Evolutionary conservation across 2,888 invertebrate genomes (phyloP).

Genomic region (Apodemia hepburni): DNA sequence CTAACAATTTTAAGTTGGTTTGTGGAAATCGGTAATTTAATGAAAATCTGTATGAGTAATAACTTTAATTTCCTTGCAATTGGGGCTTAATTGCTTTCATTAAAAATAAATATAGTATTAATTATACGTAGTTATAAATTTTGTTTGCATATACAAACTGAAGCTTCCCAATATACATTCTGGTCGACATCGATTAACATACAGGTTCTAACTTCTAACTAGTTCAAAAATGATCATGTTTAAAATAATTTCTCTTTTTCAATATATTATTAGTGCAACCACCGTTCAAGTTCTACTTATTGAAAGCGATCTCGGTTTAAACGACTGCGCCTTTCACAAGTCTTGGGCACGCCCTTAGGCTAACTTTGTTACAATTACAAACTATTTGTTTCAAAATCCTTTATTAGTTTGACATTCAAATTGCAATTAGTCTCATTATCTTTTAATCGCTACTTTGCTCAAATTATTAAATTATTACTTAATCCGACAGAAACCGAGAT

Average conservation of each 20-base stretch:
- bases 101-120: too few relatives aligned
- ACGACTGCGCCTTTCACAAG: constrained; percentile 24
- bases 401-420: constrained; percentile 9
- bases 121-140: too few relatives aligned
- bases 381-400: constrained; percentile 4
- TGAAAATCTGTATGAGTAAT: too few relatives aligned
- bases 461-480: not conserved
- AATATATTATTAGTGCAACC: constrained; percentile 6
- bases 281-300: constrained; percentile 5
- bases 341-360: constrained; percentile 21
- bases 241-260: constrained; percentile 11
- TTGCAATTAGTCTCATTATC: not conserved
- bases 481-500: not conserved
- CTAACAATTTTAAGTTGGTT: too few relatives aligned
- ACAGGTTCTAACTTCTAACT: constrained; percentile 1
- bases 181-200: not conserved
- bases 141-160: too few relatives aligned
- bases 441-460: not conserved
- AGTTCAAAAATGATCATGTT: not conserved
- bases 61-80: too few relatives aligned
- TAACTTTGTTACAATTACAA: constrained; percentile 14
- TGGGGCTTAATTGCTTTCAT: too few relatives aligned
- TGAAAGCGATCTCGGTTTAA: constrained; percentile 17
- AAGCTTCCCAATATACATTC: not conserved
- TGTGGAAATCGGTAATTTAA: too few relatives aligned